Evolutionary conservation across 2,113 vertebrate genomes (phyloP).

Genomic region (Entelurus aequoreus): DNA sequence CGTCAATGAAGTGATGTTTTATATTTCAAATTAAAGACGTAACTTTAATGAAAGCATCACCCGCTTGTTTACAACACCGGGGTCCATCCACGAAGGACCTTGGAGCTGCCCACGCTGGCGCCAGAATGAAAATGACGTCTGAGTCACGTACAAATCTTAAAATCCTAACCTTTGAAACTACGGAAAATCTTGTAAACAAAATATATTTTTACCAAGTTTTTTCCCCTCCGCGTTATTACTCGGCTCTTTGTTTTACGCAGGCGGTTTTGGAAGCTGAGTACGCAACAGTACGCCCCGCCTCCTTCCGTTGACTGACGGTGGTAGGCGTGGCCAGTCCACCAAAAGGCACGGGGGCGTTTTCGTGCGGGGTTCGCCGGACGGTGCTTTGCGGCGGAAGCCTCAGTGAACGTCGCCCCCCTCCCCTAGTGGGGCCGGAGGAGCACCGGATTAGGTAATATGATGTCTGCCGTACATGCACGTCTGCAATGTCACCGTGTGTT

Average conservation of each 20-base stretch:
- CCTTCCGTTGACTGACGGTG: slow-evolving; percentile 42
- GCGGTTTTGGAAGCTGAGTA: slow-evolving; percentile 26
- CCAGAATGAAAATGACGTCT: slow-evolving; percentile 12
- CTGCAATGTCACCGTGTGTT: slow-evolving; percentile 48
- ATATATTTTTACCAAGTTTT: too few species aligned
- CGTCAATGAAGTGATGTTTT: neutral
- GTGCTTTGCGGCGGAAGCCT: slow-evolving; percentile 70
- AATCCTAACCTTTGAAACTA: too few species aligned
- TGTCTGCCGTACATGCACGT: slow-evolving; percentile 33
- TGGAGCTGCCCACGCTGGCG: slow-evolving; percentile 6
- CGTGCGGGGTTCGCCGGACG: slow-evolving; percentile 64
- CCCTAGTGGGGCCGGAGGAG: slow-evolving; percentile 57
- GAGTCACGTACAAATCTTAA: too few species aligned
- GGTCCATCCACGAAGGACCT: slow-evolving; percentile 52
- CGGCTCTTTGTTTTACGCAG: slow-evolving; percentile 40
- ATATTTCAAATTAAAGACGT: slow-evolving; percentile 1
- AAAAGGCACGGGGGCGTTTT: slow-evolving; percentile 68
- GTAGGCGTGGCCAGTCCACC: slow-evolving; percentile 50
- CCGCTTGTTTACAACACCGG: slow-evolving; percentile 45
- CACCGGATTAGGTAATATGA: slow-evolving; percentile 61
- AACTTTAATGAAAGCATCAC: slow-evolving; percentile 1
- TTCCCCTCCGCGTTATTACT: neutral
- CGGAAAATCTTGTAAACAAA: too few species aligned
- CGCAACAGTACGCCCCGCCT: slow-evolving; percentile 40
- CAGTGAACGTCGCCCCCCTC: slow-evolving; percentile 56